A percentile compares a stretch with the other conserved stretches of the same genome.
phyloP scores from a whole-genome alignment of 2,797 vertebrate species.

The Lindbergichthys nudifrons region DNA sequence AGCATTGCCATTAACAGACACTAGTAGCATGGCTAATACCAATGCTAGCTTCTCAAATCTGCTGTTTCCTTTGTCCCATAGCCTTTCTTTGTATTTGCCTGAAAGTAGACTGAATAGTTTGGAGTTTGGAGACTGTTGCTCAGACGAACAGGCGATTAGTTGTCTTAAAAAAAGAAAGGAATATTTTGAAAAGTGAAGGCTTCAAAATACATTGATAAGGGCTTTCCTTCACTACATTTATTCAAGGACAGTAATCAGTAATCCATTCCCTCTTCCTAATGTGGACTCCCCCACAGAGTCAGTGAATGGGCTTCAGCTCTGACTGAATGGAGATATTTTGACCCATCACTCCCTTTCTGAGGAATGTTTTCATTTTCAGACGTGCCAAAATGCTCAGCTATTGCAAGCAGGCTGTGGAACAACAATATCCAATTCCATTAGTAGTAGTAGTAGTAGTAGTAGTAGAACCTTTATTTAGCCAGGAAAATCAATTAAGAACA shows the following conservation, averaged over 20 bases:
- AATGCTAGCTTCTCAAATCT: background rate
- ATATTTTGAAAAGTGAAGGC: background rate
- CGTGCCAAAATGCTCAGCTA: constrained; percentile 68
- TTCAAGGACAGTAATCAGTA: background rate
- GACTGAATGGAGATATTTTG: constrained; percentile 77
- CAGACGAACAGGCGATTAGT: background rate
- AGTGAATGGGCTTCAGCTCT: constrained; percentile 57
- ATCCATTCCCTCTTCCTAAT: constrained; percentile 25
- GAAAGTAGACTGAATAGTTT: background rate
- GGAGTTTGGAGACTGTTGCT: background rate
- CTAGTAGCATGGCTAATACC: background rate
- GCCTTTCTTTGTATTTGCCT: constrained; percentile 5
- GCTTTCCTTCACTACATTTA: constrained; percentile 1
- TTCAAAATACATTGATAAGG: background rate
- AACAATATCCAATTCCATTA: constrained; percentile 58
- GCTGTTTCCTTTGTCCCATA: background rate
- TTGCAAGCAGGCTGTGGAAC: constrained; percentile 47
- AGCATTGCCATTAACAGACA: background rate
- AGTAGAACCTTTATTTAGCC: too few species aligned
- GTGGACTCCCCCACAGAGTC: constrained; percentile 24
- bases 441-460: too few species aligned
- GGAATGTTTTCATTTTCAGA: constrained; percentile 79
- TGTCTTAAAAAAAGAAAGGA: background rate
- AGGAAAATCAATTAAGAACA: too few species aligned
- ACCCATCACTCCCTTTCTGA: constrained; percentile 60